A percentile compares a stretch with the other conserved stretches of the same genome.
Evolutionary conservation across 2,113 vertebrate species (phyloP).

Genomic region (Cryptomyrus ogoouensis): DNA sequence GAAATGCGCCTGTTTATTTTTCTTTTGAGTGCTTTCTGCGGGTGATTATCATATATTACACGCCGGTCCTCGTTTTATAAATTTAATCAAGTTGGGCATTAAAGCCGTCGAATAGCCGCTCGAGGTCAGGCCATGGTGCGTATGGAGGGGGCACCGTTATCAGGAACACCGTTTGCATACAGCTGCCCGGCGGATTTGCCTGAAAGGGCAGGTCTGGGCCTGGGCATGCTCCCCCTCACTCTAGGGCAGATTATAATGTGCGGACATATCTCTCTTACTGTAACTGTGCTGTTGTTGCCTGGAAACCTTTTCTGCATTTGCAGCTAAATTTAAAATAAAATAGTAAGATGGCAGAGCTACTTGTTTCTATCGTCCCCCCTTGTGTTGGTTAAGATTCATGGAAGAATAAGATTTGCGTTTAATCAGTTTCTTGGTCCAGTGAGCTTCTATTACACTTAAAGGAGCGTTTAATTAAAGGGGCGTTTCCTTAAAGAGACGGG

Average conservation of each 20-base stretch:
- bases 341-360: background rate
- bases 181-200: slow-evolving; percentile 10
- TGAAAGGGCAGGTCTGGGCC: background rate
- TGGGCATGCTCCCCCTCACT: background rate
- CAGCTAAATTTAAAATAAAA: background rate
- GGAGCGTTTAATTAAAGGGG: background rate
- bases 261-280: background rate
- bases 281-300: background rate
- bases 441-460: background rate
- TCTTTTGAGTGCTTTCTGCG: background rate
- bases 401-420: background rate
- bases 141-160: background rate
- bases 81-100: background rate
- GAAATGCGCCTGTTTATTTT: background rate
- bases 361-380: background rate
- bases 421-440: background rate
- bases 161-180: background rate
- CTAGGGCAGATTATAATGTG: background rate
- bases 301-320: background rate
- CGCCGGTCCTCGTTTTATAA: background rate
- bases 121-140: background rate
- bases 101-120: background rate
- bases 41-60: background rate
- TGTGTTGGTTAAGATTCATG: background rate
- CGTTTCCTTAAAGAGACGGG: background rate